phyloP scores from a whole-genome alignment of 1,140 invertebrate genomes.

The Bombyx mandarina region DNA sequence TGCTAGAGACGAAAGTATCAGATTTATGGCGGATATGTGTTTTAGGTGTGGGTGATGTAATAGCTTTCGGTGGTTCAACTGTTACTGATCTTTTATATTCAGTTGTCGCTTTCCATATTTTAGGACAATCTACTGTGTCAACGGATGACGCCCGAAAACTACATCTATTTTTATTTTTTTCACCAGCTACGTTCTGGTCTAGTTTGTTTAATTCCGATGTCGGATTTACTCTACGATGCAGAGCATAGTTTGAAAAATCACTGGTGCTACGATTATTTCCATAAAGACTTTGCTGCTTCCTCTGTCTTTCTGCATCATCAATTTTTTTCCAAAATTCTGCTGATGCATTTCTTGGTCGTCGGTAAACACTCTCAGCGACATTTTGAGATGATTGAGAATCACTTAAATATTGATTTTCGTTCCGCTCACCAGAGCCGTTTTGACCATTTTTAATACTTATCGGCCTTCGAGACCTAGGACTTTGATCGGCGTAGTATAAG shows the following conservation, averaged over 20 bases:
- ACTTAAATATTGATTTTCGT: constrained; percentile 65
- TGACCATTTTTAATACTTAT: constrained; percentile 72
- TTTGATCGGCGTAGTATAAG: constrained; percentile 77
- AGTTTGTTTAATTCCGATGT: constrained; percentile 35
- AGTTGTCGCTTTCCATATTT: constrained; percentile 60
- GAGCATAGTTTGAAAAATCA: constrained; percentile 42
- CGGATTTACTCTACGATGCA: constrained; percentile 9
- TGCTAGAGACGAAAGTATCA: constrained; percentile 44
- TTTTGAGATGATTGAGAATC: constrained; percentile 62
- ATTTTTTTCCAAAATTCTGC: constrained; percentile 77
- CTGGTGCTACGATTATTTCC: constrained; percentile 51
- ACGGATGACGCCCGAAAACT: constrained; percentile 23
- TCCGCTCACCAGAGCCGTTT: constrained; percentile 23
- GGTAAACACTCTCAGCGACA: constrained; percentile 36
- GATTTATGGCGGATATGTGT: constrained; percentile 60
- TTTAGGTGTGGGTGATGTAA: constrained; percentile 44
- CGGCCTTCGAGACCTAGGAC: constrained; percentile 76
- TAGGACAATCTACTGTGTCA: constrained; percentile 50
- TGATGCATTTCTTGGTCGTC: constrained; percentile 64
- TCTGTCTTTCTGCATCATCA: constrained; percentile 69
- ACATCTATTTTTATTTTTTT: constrained; percentile 43
- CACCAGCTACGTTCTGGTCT: constrained; percentile 30
- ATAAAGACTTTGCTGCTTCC: constrained; percentile 44
- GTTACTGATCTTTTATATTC: constrained; percentile 57
- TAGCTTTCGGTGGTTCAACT: constrained; percentile 40